phyloP scores from a whole-genome alignment of 2,888 invertebrate genomes.

The Apamea crenata region DNA sequence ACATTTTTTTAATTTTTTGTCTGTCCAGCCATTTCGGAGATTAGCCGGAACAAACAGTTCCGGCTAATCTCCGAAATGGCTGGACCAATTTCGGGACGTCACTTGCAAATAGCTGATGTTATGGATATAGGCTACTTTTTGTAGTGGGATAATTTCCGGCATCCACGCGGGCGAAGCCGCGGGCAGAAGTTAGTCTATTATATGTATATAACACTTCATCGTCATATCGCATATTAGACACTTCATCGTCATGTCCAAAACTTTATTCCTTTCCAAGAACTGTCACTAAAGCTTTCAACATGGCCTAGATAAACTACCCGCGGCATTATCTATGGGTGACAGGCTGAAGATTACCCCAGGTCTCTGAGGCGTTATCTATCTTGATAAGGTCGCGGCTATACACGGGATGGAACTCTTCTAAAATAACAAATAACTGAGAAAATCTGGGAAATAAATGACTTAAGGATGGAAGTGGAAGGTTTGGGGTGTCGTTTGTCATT shows the following conservation, averaged over 20 bases:
- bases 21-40: too few relatives aligned
- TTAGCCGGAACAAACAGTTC: too few relatives aligned
- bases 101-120: too few relatives aligned
- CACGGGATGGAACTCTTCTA: conserved; percentile 15
- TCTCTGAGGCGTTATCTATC: conserved; percentile 59
- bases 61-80: too few relatives aligned
- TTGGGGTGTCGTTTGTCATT: conserved; percentile 16
- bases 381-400: conserved; percentile 46
- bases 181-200: too few relatives aligned
- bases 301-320: conserved; percentile 40
- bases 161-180: too few relatives aligned
- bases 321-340: conserved; percentile 58
- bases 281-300: conserved; percentile 13
- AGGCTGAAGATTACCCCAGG: conserved; percentile 56
- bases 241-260: conserved; percentile 19
- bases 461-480: conserved; percentile 2
- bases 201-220: conserved; percentile 8
- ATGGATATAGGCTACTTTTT: too few relatives aligned
- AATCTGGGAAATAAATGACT: conserved; percentile 33
- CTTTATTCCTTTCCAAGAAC: conserved; percentile 5
- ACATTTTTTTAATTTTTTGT: too few relatives aligned
- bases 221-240: conserved; percentile 3
- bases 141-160: too few relatives aligned
- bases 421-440: conserved; percentile 33
- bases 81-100: too few relatives aligned